These are phyloP conservation scores for Polypterus senegalus DNA, from an alignment of 2,113 vertebrate genomes.

Conservation along the genomic window DNA sequence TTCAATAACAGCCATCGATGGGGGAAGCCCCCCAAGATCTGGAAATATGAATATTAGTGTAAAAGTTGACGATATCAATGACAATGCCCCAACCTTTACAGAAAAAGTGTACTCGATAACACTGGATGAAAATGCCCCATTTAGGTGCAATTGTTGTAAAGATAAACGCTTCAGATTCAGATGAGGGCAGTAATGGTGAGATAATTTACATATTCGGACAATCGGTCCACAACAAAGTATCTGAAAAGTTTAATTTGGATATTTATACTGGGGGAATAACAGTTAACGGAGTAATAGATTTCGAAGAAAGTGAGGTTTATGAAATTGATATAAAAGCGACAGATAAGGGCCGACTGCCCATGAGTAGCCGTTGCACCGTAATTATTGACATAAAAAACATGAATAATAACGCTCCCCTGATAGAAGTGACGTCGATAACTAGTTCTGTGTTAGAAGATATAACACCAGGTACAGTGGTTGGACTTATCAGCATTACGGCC, in stretches of 20 bases:
- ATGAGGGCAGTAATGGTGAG: conserved; percentile 33
- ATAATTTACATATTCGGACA: conserved; percentile 36
- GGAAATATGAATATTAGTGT: conserved; percentile 38
- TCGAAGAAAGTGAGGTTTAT: conserved; percentile 16
- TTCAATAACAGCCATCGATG: conserved; percentile 32
- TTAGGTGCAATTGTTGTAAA: conserved; percentile 19
- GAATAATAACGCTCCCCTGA: conserved; percentile 45
- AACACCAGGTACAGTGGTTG: conserved; percentile 37
- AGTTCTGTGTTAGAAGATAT: conserved; percentile 25
- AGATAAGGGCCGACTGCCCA: conserved; percentile 40
- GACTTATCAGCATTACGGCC: conserved; percentile 41
- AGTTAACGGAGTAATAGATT: conserved; percentile 17
- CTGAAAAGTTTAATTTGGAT: conserved; percentile 32
- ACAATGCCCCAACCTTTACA: conserved; percentile 38
- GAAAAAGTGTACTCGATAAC: conserved; percentile 31
- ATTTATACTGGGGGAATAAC: conserved; percentile 32
- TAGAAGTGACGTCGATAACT: conserved; percentile 42
- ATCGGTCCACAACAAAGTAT: conserved; percentile 11
- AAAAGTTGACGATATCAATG: conserved; percentile 38
- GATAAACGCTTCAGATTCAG: conserved; percentile 34
- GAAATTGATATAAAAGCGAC: conserved; percentile 26
- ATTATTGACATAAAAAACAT: conserved; percentile 34
- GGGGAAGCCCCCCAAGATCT: conserved; percentile 33
- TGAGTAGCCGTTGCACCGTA: conserved; percentile 30
- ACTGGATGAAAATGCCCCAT: conserved; percentile 31